Conservation (phyloP, 1,140 invertebrate genomes). For the Amphibalanus amphitrite region DNA sequence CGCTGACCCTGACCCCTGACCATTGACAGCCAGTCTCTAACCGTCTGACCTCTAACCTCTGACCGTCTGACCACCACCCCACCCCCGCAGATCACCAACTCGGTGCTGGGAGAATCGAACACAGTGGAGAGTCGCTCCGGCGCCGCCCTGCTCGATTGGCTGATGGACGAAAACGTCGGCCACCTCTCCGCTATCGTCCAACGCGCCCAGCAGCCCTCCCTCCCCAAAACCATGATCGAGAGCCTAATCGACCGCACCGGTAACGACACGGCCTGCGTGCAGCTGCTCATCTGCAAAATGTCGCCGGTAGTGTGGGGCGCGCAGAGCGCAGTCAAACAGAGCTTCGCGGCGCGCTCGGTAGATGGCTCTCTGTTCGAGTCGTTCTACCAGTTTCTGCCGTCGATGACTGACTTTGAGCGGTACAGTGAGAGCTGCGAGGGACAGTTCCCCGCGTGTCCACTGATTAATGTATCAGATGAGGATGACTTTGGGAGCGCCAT, state of each 20-base stretch:
- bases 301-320: slow-evolving; percentile 52
- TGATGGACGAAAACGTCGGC: neutral
- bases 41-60: no score
- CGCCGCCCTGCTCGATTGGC: neutral
- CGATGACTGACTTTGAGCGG: slow-evolving; percentile 37
- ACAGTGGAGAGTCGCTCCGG: neutral
- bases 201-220: slow-evolving; percentile 22
- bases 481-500: no score
- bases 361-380: slow-evolving; percentile 11
- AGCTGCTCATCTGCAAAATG: slow-evolving; percentile 54
- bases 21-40: no score
- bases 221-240: slow-evolving; percentile 43
- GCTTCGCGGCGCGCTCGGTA: slow-evolving; percentile 4
- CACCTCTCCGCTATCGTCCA: slow-evolving; percentile 18
- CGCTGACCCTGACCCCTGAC: no score
- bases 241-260: slow-evolving; percentile 32
- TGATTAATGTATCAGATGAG: slow-evolving; percentile 8
- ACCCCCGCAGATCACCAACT: neutral
- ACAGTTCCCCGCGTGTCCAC: slow-evolving; percentile 34
- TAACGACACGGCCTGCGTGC: slow-evolving; percentile 45
- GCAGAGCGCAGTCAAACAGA: slow-evolving; percentile 31
- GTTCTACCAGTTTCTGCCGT: slow-evolving; percentile 36
- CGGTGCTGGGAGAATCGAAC: neutral
- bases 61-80: no score
- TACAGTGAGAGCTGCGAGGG: slow-evolving; percentile 44